These are phyloP conservation scores for Syrista parreyssii DNA, from an alignment of 2,888 invertebrate genomes.

Conservation along the genomic window DNA sequence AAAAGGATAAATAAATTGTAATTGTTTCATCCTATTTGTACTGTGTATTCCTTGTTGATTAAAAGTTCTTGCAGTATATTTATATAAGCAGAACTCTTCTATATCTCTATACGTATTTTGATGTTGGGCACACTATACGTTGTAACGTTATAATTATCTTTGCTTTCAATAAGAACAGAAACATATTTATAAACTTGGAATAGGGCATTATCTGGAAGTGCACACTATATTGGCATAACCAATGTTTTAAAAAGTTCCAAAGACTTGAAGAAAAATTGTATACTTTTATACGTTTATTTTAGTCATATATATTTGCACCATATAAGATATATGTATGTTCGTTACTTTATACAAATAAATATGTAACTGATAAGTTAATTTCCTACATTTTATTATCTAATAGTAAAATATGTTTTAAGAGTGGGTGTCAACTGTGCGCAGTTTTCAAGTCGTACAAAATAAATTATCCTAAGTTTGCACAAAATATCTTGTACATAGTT, in stretches of 20 bases:
- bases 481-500: background rate
- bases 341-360: conserved; percentile 16
- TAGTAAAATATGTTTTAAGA: background rate
- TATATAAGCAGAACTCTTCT: background rate
- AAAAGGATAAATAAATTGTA: background rate
- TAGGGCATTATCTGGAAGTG: background rate
- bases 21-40: background rate
- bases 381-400: background rate
- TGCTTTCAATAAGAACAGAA: too few species aligned
- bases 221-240: background rate
- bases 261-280: background rate
- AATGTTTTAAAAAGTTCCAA: background rate
- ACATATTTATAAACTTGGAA: too few species aligned
- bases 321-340: conserved; percentile 27
- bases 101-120: background rate
- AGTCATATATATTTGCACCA: background rate
- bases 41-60: too few species aligned
- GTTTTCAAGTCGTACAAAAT: background rate
- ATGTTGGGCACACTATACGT: background rate
- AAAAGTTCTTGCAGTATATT: background rate
- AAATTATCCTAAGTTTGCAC: background rate
- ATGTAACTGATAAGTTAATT: background rate
- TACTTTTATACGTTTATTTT: background rate
- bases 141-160: too few species aligned
- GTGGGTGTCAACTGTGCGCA: background rate